phyloP scores from a whole-genome alignment of 2,888 invertebrate species.

The Cheilosia soror region DNA sequence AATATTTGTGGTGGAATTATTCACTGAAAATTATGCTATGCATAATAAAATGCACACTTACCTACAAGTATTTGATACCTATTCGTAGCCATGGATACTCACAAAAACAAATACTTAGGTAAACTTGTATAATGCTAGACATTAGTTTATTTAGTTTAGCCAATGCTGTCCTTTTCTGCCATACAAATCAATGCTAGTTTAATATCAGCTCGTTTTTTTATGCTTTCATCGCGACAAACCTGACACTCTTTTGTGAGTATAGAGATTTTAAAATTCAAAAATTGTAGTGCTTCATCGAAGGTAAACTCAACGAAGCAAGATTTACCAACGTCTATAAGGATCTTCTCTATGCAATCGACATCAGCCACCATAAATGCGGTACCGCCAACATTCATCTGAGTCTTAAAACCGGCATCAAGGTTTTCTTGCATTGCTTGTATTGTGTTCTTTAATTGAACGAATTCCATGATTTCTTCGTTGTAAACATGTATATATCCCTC shows the following conservation, averaged over 20 bases:
- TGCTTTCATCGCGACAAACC: conserved; percentile 87
- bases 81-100: too few relatives aligned
- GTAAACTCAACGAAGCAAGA: conserved; percentile 90
- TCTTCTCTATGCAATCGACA: conserved; percentile 87
- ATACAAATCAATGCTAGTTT: conserved; percentile 90
- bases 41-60: too few relatives aligned
- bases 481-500: conserved; percentile 86
- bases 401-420: conserved; percentile 86
- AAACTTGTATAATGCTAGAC: too few relatives aligned
- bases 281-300: conserved; percentile 88
- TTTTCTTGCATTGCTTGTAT: conserved; percentile 87
- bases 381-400: conserved; percentile 92
- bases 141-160: not conserved
- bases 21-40: too few relatives aligned
- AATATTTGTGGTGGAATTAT: too few relatives aligned
- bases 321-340: conserved; percentile 90
- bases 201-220: conserved; percentile 90
- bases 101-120: too few relatives aligned
- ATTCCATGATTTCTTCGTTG: conserved; percentile 89
- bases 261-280: conserved; percentile 88
- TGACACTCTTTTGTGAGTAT: conserved; percentile 87
- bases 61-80: too few relatives aligned
- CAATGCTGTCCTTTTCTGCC: conserved; percentile 85
- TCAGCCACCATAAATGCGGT: conserved; percentile 92
- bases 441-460: conserved; percentile 89